These are phyloP conservation scores for Sphecodes monilicornis DNA, from an alignment of 2,888 invertebrate species.

Conservation along the genomic window DNA sequence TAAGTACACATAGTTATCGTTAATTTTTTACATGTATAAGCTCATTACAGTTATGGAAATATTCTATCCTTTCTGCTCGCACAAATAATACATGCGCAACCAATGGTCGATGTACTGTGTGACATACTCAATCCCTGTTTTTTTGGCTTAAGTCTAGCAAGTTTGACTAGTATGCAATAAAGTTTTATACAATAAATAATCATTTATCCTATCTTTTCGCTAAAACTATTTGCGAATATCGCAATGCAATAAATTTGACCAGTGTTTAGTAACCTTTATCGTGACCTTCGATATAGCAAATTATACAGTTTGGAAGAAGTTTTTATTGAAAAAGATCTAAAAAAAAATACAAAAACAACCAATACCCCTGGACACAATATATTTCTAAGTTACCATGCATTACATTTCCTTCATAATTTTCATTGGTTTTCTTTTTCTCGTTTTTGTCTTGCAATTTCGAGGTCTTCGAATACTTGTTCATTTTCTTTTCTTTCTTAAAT, in stretches of 20 bases:
- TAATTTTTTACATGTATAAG: conserved; percentile 83
- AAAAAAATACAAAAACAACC: conserved; percentile 27
- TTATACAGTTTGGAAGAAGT: conserved; percentile 52
- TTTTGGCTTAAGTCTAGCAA: conserved; percentile 73
- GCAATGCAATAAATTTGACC: conserved; percentile 57
- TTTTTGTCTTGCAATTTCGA: neutral
- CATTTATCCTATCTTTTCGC: conserved; percentile 43
- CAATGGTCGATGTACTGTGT: conserved; percentile 72
- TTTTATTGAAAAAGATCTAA: conserved; percentile 14
- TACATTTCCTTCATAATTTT: conserved; percentile 37
- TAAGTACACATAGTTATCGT: conserved; percentile 83
- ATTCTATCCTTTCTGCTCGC: conserved; percentile 65
- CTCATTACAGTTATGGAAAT: conserved; percentile 83
- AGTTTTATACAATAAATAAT: conserved; percentile 72
- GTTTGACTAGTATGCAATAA: conserved; percentile 80
- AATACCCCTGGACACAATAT: conserved; percentile 1
- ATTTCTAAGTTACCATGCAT: conserved; percentile 17
- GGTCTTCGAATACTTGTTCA: neutral
- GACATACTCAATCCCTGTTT: conserved; percentile 79
- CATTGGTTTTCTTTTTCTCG: neutral
- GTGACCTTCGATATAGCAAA: conserved; percentile 39
- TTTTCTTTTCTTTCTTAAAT: conserved; percentile 10
- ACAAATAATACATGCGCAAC: conserved; percentile 65
- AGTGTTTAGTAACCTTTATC: conserved; percentile 62
- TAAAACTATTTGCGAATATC: conserved; percentile 55